phyloP scores from a whole-genome alignment of 2,888 invertebrate genomes.

The Xanthorhoe designata region DNA sequence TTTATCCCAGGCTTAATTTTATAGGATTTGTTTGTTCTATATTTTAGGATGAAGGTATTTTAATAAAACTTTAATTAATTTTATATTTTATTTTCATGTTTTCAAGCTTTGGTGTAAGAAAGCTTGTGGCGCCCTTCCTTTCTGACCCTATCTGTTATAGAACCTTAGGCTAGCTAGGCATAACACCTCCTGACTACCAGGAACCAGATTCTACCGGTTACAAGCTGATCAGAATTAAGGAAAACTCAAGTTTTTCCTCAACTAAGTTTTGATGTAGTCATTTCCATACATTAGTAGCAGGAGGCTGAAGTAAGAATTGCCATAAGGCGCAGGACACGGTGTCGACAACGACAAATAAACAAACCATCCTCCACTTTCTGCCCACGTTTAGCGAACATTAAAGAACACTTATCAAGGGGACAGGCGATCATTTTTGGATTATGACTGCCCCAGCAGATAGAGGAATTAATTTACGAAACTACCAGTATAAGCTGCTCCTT shows the following conservation, averaged over 20 bases:
- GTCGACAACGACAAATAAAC: conserved; percentile 38
- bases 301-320: conserved; percentile 40
- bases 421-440: conserved; percentile 83
- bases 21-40: too few species aligned
- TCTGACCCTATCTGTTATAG: too few species aligned
- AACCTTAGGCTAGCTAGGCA: too few species aligned
- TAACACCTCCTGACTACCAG: too few species aligned
- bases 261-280: conserved; percentile 35
- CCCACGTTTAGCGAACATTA: conserved; percentile 73
- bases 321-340: conserved; percentile 31
- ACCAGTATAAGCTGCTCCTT: conserved; percentile 63
- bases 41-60: too few species aligned
- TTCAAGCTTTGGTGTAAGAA: too few species aligned
- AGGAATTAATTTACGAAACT: conserved; percentile 80
- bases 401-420: conserved; percentile 79
- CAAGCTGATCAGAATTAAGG: conserved; percentile 21
- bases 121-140: too few species aligned
- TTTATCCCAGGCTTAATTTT: too few species aligned
- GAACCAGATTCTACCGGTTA: not conserved
- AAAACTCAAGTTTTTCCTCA: conserved; percentile 27
- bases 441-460: conserved; percentile 76
- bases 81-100: too few species aligned
- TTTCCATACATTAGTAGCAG: conserved; percentile 39
- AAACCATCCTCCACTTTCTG: conserved; percentile 41
- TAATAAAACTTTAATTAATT: too few species aligned